Percentiles rank a stretch among this genome's conserved stretches.
These are phyloP conservation scores for Zaprionus vittiger DNA, from an alignment of 1,140 invertebrate species.

Conservation along the genomic window DNA sequence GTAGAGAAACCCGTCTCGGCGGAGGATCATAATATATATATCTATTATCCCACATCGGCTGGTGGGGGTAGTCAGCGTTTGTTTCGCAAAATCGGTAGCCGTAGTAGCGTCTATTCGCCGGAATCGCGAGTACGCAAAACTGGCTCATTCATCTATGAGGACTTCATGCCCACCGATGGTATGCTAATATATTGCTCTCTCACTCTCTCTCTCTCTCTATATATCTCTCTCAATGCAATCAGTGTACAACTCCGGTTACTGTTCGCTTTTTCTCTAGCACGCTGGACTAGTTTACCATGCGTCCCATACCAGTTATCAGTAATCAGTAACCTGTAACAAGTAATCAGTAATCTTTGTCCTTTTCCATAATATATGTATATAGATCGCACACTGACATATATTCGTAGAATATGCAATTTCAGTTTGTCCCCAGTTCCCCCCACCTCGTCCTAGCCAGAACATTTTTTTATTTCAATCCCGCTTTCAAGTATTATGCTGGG, in stretches of 20 bases:
- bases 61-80: constrained; percentile 98
- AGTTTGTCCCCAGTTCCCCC: not conserved
- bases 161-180: constrained; percentile 99
- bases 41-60: constrained; percentile 99
- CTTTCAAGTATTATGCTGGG: not conserved
- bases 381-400: not conserved
- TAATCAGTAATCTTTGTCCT: not conserved
- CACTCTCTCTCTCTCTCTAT: not conserved
- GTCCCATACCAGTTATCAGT: constrained; percentile 1
- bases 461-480: not conserved
- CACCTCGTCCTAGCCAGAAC: not conserved
- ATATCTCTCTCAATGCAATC: constrained; percentile 2
- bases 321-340: not conserved
- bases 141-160: constrained; percentile 99
- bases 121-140: constrained; percentile 98
- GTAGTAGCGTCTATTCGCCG: constrained; percentile 98
- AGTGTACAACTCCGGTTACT: constrained; percentile 21
- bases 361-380: not conserved
- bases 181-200: constrained; percentile 78
- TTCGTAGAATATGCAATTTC: not conserved
- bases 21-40: constrained; percentile 99
- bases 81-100: constrained; percentile 99
- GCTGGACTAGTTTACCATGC: constrained; percentile 6
- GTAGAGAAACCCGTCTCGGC: constrained; percentile 95
- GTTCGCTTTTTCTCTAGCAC: constrained; percentile 6